Conservation (phyloP, 2,888 invertebrate species). For the Thymelicus lineola region DNA sequence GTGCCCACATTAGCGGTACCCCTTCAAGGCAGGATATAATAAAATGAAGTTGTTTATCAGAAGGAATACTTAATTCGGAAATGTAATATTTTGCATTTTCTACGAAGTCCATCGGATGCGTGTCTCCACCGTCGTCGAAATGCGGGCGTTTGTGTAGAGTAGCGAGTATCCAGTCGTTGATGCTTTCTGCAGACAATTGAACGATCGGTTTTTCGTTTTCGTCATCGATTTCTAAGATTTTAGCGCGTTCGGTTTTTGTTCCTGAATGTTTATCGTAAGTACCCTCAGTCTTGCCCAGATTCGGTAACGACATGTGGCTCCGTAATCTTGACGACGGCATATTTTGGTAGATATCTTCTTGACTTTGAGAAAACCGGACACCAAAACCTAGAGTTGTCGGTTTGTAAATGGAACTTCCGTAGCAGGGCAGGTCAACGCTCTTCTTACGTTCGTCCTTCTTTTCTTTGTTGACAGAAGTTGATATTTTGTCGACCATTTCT, state of each 20-base stretch:
- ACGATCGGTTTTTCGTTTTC: constrained; percentile 58
- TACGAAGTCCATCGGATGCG: constrained; percentile 79
- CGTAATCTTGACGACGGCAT: constrained; percentile 78
- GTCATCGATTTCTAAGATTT: constrained; percentile 74
- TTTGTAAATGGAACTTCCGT: constrained; percentile 69
- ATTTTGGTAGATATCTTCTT: constrained; percentile 75
- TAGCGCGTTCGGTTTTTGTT: constrained; percentile 56
- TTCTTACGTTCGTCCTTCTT: constrained; percentile 59
- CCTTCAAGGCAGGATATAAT: constrained; percentile 78
- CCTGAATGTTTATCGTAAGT: constrained; percentile 60
- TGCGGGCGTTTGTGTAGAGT: constrained; percentile 73
- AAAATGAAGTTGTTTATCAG: constrained; percentile 72
- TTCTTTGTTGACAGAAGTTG: constrained; percentile 64
- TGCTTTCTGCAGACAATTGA: constrained; percentile 68
- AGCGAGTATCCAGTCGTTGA: constrained; percentile 75
- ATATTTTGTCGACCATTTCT: constrained; percentile 80
- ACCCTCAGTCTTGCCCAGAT: constrained; percentile 70
- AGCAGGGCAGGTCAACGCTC: constrained; percentile 55
- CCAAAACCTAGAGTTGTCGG: constrained; percentile 76
- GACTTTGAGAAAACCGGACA: constrained; percentile 77
- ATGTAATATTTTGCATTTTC: constrained; percentile 75
- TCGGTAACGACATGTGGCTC: constrained; percentile 80
- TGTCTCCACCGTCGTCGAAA: constrained; percentile 74
- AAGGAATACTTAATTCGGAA: constrained; percentile 69
- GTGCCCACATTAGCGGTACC: constrained; percentile 78